Evolutionary conservation across 2,113 vertebrate genomes (phyloP), one percentile per base, ranked within the genome.

Genomic region (Plecturocebus donacophilus): DNA sequence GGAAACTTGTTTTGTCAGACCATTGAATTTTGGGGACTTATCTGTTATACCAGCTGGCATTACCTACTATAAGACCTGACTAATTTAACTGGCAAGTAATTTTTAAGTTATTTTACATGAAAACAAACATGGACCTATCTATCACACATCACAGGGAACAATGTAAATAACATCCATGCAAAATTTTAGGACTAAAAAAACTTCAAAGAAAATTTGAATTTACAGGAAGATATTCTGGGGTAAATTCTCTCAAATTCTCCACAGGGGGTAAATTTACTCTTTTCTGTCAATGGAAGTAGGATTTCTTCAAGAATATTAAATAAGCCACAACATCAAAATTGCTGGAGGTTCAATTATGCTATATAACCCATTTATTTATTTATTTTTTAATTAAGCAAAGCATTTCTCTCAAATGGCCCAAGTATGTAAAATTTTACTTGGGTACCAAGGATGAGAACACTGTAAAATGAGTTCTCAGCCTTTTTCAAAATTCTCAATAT

Each of bases 301-400:
- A 79, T 91, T 95, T 93, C 54, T 64, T 83, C 32, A 96, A 95
- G 49, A 93, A 80, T 75, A 88, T 61, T 88, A 88, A 96, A 76
- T 68, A 90, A 95, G 38, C 32, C 80, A 89, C 68, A 40, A 88
- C 32, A 54, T 68, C 61, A 75, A 75, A 6, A 25, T 30, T 80
- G 54, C 52, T 85, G 54, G 45, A 83, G 54, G 84, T 88, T 66
- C 92, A 94, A 89, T 76, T 73, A 68, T 40, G 73, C 23, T 70
- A 52, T 70, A 70, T 61, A 76, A 70, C n/a, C 93, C n/a, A 64
- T 23, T 89, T 61, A 64, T 52, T 23, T 40, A 32, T 84, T 54
- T 54, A n/a, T 80, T 84, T 42, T n/a, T 32, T 3, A 94, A 96
- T 92, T 94, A 76, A 90, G 75, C 70, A 42, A 4, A 71, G 12